These are phyloP conservation scores for Brachionus koreanus DNA, from an alignment of 1,140 invertebrate species.

Conservation along the genomic window DNA sequence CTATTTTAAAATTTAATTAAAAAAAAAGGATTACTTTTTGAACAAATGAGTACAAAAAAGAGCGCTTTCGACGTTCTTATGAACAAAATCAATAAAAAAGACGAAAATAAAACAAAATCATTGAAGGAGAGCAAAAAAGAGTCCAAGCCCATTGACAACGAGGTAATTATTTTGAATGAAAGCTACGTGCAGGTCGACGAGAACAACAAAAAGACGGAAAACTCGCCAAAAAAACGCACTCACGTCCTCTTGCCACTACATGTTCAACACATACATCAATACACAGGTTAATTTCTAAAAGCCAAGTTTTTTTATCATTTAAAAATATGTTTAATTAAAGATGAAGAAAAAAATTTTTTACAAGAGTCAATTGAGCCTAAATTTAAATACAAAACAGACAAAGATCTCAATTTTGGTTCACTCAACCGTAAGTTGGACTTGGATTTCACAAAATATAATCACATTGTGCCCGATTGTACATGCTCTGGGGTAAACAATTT, in stretches of 20 bases:
- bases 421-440: neutral
- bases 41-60: slow-evolving; percentile 31
- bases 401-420: neutral
- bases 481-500: too few species aligned
- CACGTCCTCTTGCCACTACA: neutral
- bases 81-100: slow-evolving; percentile 36
- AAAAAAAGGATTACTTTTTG: too few species aligned
- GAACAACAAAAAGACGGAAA: neutral
- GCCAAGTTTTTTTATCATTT: neutral
- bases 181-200: neutral
- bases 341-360: neutral
- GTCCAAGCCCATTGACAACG: neutral
- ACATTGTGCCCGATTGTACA: too few species aligned
- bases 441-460: too few species aligned
- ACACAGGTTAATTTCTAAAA: neutral
- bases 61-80: slow-evolving; percentile 26
- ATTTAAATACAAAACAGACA: neutral
- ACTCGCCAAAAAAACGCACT: neutral
- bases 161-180: neutral
- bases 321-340: neutral
- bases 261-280: neutral
- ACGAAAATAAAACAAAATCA: neutral
- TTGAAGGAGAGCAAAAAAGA: neutral
- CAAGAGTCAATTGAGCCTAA: neutral
- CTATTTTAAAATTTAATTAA: too few species aligned